Evolutionary conservation across 37 sponge, comb jelly and placozoan species (phyloP).

Genomic region (Theonella swinhoei): DNA sequence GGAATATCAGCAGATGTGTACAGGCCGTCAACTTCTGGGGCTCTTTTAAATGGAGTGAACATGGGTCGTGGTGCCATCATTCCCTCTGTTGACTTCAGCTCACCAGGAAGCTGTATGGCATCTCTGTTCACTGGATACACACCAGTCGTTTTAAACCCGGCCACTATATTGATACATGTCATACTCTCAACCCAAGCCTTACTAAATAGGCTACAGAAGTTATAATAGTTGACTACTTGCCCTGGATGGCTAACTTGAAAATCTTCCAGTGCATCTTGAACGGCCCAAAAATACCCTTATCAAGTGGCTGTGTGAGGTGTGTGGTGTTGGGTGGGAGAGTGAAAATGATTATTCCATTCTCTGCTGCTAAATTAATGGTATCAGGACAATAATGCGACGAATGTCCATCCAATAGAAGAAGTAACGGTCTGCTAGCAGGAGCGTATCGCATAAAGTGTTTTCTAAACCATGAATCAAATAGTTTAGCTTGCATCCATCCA

Average conservation of each 20-base stretch:
- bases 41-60: background rate
- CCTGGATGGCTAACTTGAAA: slow-evolving; percentile 4
- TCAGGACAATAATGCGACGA: slow-evolving; percentile 32
- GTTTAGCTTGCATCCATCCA: slow-evolving; percentile 51
- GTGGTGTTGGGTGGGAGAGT: slow-evolving; percentile 71
- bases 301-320: too few species aligned
- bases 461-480: slow-evolving; percentile 55
- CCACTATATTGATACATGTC: slow-evolving; percentile 1
- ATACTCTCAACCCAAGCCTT: slow-evolving; percentile 9
- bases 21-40: background rate
- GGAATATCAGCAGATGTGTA: background rate
- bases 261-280: slow-evolving; percentile 52
- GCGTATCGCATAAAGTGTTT: slow-evolving; percentile 50
- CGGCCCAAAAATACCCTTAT: slow-evolving; percentile 45
- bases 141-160: slow-evolving; percentile 3
- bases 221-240: background rate
- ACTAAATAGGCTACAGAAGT: background rate
- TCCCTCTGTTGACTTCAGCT: background rate
- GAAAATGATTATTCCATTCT: slow-evolving; percentile 36
- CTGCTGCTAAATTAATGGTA: slow-evolving; percentile 42
- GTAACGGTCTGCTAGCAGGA: slow-evolving; percentile 32
- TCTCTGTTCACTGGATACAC: slow-evolving; percentile 6
- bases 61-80: background rate
- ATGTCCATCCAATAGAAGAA: slow-evolving; percentile 70
- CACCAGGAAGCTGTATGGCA: slow-evolving; percentile 4